Percentiles rank a stretch among this genome's conserved stretches.
Conservation (phyloP, 2,113 vertebrate genomes). For the Saccopteryx leptura region DNA sequence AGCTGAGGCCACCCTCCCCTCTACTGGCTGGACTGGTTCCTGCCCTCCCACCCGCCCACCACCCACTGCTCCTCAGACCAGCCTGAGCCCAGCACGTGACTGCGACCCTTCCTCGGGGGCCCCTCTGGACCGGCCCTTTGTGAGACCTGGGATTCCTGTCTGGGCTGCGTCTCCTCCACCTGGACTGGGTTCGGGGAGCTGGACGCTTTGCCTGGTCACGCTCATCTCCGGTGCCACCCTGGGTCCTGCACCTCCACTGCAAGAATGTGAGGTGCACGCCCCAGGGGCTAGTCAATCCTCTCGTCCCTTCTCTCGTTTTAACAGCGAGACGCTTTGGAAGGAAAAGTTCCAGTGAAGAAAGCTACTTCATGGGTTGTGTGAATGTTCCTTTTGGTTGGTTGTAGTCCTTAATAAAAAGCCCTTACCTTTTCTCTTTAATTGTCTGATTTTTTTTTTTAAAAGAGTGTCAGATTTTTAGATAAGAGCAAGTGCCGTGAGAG, state of each 20-base stretch:
- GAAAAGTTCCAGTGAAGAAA: background rate
- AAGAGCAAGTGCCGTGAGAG: background rate
- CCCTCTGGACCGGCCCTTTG: background rate
- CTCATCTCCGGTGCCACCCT: no score
- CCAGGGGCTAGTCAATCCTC: background rate
- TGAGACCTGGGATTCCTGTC: background rate
- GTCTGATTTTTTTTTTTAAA: background rate
- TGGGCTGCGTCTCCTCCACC: background rate
- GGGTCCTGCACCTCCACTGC: fast-evolving
- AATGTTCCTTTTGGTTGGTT: background rate
- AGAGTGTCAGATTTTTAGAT: background rate
- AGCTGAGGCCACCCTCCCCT: background rate
- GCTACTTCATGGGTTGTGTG: background rate
- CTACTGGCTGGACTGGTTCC: background rate
- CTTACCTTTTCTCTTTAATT: background rate
- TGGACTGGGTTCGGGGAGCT: background rate
- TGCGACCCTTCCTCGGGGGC: background rate
- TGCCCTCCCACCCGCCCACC: background rate
- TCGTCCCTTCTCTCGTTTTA: background rate
- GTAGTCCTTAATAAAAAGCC: constrained; percentile 73
- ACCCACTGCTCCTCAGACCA: background rate
- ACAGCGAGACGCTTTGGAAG: background rate
- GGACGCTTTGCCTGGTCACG: background rate
- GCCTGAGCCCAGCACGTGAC: no score
- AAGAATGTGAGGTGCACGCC: fast-evolving